Evolutionary conservation across 2,797 vertebrate species (phyloP).

Genomic region (Moxostoma hubbsi): DNA sequence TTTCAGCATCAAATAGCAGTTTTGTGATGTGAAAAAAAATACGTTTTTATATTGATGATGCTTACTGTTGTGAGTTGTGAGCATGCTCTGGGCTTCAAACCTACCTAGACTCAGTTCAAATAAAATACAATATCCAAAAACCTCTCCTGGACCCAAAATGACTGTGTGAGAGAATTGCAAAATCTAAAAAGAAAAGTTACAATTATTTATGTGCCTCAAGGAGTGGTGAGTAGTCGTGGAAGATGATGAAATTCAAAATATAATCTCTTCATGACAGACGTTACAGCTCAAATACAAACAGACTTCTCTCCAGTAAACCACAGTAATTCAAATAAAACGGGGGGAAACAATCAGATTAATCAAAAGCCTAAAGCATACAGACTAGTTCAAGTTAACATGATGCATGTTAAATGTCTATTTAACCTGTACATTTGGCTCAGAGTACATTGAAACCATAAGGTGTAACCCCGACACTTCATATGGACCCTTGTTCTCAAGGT

Average conservation of each 20-base stretch:
- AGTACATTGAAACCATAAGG: slow-evolving; percentile 41
- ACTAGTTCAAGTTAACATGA: slow-evolving; percentile 28
- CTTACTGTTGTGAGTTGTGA: background rate
- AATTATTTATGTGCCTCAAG: slow-evolving; percentile 75
- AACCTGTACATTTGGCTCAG: slow-evolving; percentile 48
- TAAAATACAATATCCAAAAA: background rate
- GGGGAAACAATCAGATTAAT: background rate
- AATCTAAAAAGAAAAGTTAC: slow-evolving; percentile 53
- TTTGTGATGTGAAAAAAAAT: background rate
- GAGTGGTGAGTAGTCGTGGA: slow-evolving; percentile 51
- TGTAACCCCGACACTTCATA: slow-evolving; percentile 53
- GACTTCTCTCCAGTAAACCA: background rate
- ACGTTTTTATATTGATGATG: background rate
- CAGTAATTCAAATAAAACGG: slow-evolving; percentile 18
- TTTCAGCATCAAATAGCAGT: slow-evolving; percentile 18
- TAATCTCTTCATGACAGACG: slow-evolving; percentile 38
- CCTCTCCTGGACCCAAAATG: slow-evolving; percentile 43
- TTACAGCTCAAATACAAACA: slow-evolving; percentile 10
- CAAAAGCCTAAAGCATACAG: background rate
- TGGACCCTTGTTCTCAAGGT: background rate
- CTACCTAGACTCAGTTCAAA: slow-evolving; percentile 32
- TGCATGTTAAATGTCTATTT: slow-evolving; percentile 24
- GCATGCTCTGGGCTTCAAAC: background rate
- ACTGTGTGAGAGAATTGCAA: slow-evolving; percentile 52
- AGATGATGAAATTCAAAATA: slow-evolving; percentile 28